These are phyloP conservation scores for Malurus alboscapulatus DNA, from an alignment of 2,113 vertebrate species.

Conservation along the genomic window DNA sequence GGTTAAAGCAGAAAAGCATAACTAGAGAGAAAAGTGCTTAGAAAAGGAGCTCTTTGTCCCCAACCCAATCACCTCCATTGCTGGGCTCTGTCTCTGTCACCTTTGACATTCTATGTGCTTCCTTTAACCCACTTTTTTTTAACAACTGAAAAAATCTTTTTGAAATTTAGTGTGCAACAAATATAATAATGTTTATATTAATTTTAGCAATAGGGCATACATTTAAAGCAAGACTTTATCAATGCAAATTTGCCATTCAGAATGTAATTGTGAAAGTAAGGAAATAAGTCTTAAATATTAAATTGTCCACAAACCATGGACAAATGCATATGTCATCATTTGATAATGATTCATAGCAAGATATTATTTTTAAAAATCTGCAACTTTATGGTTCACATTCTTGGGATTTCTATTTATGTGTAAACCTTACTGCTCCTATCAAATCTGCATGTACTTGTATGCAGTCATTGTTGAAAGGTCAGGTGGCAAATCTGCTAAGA, in stretches of 20 bases:
- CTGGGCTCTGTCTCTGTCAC: not conserved
- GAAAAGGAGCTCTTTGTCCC: not conserved
- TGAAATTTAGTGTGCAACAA: not conserved
- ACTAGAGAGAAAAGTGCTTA: fast-evolving
- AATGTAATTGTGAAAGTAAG: not conserved
- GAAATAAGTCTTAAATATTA: not conserved
- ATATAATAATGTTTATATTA: not conserved
- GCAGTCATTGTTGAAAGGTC: not conserved
- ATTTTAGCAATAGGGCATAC: not conserved
- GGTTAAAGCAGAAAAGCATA: not conserved
- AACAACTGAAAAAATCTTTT: not conserved
- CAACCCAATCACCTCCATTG: not conserved
- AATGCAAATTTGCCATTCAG: not conserved
- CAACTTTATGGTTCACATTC: not conserved
- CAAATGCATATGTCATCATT: not conserved
- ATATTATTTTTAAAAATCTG: not conserved
- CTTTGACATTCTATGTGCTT: not conserved
- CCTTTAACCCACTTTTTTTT: not conserved
- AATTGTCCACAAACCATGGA: not conserved
- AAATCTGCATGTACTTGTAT: not conserved
- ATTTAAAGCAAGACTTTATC: not conserved
- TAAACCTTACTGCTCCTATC: not conserved
- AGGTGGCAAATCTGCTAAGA: not conserved
- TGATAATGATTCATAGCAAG: not conserved
- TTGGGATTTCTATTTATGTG: not conserved